Conservation (phyloP, 2,797 vertebrate genomes). For the Syndactyla subalaris region DNA sequence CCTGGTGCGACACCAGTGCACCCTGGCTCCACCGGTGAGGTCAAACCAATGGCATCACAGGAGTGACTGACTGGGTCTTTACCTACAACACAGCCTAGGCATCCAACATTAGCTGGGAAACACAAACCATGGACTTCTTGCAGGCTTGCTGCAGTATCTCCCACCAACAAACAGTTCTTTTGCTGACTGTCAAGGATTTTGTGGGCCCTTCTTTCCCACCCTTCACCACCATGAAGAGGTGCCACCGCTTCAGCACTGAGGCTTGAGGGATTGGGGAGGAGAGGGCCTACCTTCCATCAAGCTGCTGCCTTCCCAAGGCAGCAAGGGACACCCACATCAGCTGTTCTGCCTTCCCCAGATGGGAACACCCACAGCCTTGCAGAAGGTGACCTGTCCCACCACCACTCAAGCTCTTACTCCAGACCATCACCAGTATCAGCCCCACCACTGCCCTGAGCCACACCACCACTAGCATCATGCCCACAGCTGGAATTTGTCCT, state of each 20-base stretch:
- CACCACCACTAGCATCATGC: background rate
- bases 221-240: background rate
- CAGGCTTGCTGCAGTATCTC: background rate
- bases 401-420: background rate
- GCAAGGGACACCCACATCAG: background rate
- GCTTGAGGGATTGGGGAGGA: background rate
- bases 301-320: background rate
- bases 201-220: no score
- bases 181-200: background rate
- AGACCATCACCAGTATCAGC: background rate
- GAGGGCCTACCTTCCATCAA: background rate
- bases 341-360: background rate
- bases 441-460: background rate
- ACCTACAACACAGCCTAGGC: no score
- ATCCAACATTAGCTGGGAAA: background rate
- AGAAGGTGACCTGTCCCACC: background rate
- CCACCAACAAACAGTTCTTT: background rate
- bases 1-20: background rate
- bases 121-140: rapidly evolving
- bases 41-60: rapidly evolving
- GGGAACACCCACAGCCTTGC: rapidly evolving
- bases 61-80: background rate
- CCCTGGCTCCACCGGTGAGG: background rate
- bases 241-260: background rate
- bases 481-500: background rate